Base-by-base conservation (phyloP, 2,888 invertebrate genomes). In the Agriopis marginaria region DNA sequence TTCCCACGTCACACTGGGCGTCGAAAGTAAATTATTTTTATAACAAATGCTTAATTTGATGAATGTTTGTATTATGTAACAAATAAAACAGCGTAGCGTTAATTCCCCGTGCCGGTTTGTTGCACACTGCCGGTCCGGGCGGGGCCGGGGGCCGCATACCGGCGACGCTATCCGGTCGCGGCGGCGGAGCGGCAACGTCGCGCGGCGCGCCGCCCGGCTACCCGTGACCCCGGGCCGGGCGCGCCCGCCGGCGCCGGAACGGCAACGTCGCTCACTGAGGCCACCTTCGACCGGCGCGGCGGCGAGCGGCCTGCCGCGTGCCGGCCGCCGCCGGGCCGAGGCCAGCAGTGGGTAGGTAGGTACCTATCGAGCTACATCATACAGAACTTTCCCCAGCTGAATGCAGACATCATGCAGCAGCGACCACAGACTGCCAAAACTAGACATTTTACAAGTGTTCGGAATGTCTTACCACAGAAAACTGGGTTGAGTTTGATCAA, bases 51-150 rank as follows among this genome's bases (percentile, higher is more conserved):
- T 51, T 3, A 1, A 1, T 23, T 32, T 23, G n/a, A 8, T n/a
- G 8, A 3, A 49, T 4, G n/a, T 14, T 7, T 0, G 17, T 39
- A 39, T n/a, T 14, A 8, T 1, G 55, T 14, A 51, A 40, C 10
- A 17, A 56, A 56, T 63, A 54, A 58, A 67, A 50, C n/a, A 9
- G 56, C 53, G 14, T 49, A 7, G 59, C 60, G 62, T 62, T 14
- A 12, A 23, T 39, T 7, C 60, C n/a, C 58, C 40, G 51, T 54
- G 82, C 81, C 78, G 75, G 82, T 78, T 74, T 67, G 71, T 68
- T 75, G 76, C 75, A 78, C 75, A 86, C 86, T 85, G 86, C 77
- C 78, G 75, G 70, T 66, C 78, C 66, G 54, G 63, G 42, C 63
- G 45, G 53, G 42, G 42, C 12, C 51, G 44, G 32, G 44, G n/a